A percentile compares a stretch with the other conserved stretches of the same genome.
Evolutionary conservation across 2,888 invertebrate species (phyloP).

Genomic region (Phlogophora meticulosa): DNA sequence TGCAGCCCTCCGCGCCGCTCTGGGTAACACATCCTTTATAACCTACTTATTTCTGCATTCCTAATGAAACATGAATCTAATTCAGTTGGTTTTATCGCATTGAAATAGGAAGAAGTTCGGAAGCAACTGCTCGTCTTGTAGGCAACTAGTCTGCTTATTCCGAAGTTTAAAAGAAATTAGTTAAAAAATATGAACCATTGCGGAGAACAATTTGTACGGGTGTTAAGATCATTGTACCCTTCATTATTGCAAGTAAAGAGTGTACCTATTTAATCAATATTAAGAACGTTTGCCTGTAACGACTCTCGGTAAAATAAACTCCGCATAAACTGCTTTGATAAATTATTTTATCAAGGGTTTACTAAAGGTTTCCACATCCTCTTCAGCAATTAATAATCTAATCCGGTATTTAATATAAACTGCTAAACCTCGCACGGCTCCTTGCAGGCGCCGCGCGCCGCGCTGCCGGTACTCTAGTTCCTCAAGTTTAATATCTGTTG

Average conservation of each 20-base stretch:
- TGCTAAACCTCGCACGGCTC: background rate
- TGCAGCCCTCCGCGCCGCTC: slow-evolving; percentile 94
- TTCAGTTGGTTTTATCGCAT: too few relatives aligned
- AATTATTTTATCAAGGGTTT: background rate
- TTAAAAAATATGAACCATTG: background rate
- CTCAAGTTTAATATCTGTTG: slow-evolving; percentile 53
- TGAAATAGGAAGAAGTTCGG: background rate
- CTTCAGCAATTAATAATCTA: slow-evolving; percentile 42
- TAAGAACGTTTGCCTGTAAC: background rate
- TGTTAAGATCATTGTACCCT: background rate
- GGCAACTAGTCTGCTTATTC: background rate
- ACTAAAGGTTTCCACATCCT: slow-evolving; percentile 33
- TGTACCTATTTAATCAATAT: background rate
- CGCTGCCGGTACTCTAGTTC: background rate
- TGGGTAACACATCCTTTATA: slow-evolving; percentile 81
- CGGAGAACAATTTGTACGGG: background rate
- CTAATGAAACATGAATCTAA: background rate
- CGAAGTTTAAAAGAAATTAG: background rate
- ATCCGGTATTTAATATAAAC: slow-evolving; percentile 26
- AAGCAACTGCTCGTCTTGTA: background rate
- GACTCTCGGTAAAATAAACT: background rate
- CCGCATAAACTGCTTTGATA: slow-evolving; percentile 1
- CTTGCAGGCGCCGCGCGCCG: slow-evolving; percentile 19
- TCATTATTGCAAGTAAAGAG: background rate
- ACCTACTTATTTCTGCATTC: background rate